phyloP scores from a whole-genome alignment of 2,888 invertebrate species.

The Miltochrista miniata region DNA sequence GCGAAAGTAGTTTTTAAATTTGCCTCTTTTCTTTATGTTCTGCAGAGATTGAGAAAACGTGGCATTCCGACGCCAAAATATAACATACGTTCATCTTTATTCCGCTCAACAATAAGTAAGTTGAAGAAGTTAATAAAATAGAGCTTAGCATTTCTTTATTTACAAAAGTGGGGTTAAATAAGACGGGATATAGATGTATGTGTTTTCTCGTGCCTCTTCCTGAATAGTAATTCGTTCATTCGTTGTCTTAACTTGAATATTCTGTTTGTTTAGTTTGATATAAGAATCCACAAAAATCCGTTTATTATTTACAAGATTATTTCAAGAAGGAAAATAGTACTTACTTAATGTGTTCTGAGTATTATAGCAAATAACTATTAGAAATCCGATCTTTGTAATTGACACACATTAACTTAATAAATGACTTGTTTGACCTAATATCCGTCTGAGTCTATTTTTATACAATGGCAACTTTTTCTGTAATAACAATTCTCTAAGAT shows the following conservation, averaged over 20 bases:
- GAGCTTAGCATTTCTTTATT: slow-evolving; percentile 49
- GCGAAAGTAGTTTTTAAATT: slow-evolving; percentile 44
- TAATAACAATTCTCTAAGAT: too few species aligned
- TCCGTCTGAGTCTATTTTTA: too few species aligned
- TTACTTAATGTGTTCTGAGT: neutral
- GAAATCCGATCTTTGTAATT: too few species aligned
- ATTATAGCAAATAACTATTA: too few species aligned
- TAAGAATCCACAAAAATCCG: slow-evolving; percentile 8
- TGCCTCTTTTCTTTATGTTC: slow-evolving; percentile 46
- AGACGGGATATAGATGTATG: slow-evolving; percentile 47
- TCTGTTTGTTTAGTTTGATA: slow-evolving; percentile 12
- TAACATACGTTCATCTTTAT: slow-evolving; percentile 56
- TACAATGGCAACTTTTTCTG: too few species aligned
- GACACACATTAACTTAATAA: too few species aligned
- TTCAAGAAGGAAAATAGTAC: neutral
- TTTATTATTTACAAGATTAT: neutral
- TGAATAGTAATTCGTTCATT: slow-evolving; percentile 38
- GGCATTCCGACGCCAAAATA: slow-evolving; percentile 37
- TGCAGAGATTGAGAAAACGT: slow-evolving; percentile 40
- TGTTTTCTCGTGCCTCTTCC: slow-evolving; percentile 45
- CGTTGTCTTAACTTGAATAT: slow-evolving; percentile 19
- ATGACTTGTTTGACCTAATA: too few species aligned
- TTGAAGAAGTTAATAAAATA: slow-evolving; percentile 59
- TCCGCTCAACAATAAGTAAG: slow-evolving; percentile 45
- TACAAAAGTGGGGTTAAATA: slow-evolving; percentile 51